Evolutionary conservation across 2,888 invertebrate genomes (phyloP).

Genomic region (Napeogenes inachia): DNA sequence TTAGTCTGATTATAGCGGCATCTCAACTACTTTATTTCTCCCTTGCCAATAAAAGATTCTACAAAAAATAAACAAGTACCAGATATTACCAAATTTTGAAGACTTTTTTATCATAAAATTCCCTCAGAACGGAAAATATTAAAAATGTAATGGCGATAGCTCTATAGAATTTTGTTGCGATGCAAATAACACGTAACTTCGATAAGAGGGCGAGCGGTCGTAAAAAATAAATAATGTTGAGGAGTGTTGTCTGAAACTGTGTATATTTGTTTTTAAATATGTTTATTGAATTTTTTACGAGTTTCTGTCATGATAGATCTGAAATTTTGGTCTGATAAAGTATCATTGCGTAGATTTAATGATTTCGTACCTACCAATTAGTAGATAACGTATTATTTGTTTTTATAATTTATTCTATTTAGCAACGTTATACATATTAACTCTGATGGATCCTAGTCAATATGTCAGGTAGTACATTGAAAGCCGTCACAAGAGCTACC

Average conservation of each 20-base stretch:
- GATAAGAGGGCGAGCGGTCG: conserved; percentile 37
- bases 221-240: conserved; percentile 42
- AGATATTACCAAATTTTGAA: conserved; percentile 11
- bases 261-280: conserved; percentile 28
- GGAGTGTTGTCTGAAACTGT: conserved; percentile 37
- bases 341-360: no score
- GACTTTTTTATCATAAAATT: conserved; percentile 13
- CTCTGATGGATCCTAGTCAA: conserved; percentile 8
- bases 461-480: conserved; percentile 19
- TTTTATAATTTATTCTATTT: no score
- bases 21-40: no score
- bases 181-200: conserved; percentile 36
- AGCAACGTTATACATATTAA: no score
- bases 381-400: no score
- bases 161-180: conserved; percentile 32
- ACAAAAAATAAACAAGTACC: conserved; percentile 17
- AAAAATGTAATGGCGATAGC: conserved; percentile 32
- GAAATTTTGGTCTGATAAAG: no score
- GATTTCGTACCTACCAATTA: no score
- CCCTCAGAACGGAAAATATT: conserved; percentile 30
- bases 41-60: not conserved
- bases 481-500: conserved; percentile 20
- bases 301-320: not conserved
- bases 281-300: conserved; percentile 4
- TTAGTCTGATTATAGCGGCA: no score